Evolutionary conservation across 2,888 invertebrate genomes (phyloP), one percentile per base, ranked within the genome.

Genomic region (Anorthoa munda): DNA sequence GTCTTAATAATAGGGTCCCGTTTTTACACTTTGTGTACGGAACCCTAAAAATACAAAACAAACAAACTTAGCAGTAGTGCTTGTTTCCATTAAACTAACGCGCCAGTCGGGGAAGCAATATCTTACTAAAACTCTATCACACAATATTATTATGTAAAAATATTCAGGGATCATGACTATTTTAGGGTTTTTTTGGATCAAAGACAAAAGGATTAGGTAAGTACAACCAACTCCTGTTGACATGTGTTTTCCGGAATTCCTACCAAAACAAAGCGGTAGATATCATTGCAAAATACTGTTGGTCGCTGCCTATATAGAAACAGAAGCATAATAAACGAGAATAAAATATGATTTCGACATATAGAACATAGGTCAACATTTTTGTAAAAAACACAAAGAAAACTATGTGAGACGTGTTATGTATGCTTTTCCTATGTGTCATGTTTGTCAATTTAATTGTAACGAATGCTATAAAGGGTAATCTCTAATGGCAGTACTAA

Each of bases 211-310:
- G 39, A 21, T 21, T 53, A 21, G 53, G 21, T 2, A 39, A 59
- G 39, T n/a, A 39, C 39, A 59, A 39, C n/a, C 2, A 39, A 59
- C 59, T 39, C 59, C 39, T 15, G n/a, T 59, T 59, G 59, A 59
- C 39, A 13, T n/a, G 18, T 5, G 18, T 59, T 59, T 59, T n/a
- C 15, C 39, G 31, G 15, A 59, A 39, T 59, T 7, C n/a, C n/a
- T 31, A 26, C 17, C 53, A 21, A 21, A 23, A 23, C 53, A 12
- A 55, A 55, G 21, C 53, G 15, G 13, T 23, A 55, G 23, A 15
- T 23, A 13, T 23, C 21, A 13, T 15, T 13, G 23, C 15, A 23
- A 13, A 13, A 21, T 59, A 5, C 7, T n/a, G 15, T 26, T 3
- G 5, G n/a, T 9, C 15, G 39, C 39, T 59, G n/a, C 15, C 39